Base-by-base conservation (phyloP, 1,140 invertebrate genomes). In the Bombus breviceps region DNA sequence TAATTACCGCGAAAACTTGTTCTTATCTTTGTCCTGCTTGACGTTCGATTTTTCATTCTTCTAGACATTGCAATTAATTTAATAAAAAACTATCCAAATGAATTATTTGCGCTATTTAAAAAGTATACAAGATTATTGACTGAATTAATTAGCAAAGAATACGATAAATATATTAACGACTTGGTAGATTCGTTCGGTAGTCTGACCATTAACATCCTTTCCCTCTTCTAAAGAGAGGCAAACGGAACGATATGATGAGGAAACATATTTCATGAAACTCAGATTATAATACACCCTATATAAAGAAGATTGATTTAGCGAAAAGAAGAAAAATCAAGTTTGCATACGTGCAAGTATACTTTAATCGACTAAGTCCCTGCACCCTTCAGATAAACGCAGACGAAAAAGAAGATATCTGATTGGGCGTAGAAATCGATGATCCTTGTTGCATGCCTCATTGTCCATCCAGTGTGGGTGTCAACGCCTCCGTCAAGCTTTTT, bases 391-490 rank as follows among this genome's bases (percentile, higher is more conserved):
- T 87, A 90, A 87, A 68, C 75, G 72, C 82, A 81, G 83, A 86
- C 83, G 85, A 62, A 37, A 66, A 68, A 41, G 66, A 74, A 86
- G 85, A 88, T 88, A 91, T 79, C 73, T 88, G 89, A 87, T 85
- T 92, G 91, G 91, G 90, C 93, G 92, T 91, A 86, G 87, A 91
- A 89, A 79, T 64, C 88, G 86, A 87, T 89, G 87, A 92, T 94
- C 92, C 93, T 85, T 87, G 75, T 88, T 86, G 83, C 86, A 90
- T 89, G 90, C 92, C 92, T 93, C 92, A 94, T 94, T 94, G 93
- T 94, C 92, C 93, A 91, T 87, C 77, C 83, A 69, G 88, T 89
- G 93, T 94, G 92, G 93, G 93, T 94, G 93, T 94, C 91, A 92
- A 95, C 93, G 94, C 93, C 93, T 92, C 93, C 93, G 91, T 93